These are phyloP conservation scores for Labia minor DNA, from an alignment of 2,888 invertebrate genomes.

Conservation along the genomic window DNA sequence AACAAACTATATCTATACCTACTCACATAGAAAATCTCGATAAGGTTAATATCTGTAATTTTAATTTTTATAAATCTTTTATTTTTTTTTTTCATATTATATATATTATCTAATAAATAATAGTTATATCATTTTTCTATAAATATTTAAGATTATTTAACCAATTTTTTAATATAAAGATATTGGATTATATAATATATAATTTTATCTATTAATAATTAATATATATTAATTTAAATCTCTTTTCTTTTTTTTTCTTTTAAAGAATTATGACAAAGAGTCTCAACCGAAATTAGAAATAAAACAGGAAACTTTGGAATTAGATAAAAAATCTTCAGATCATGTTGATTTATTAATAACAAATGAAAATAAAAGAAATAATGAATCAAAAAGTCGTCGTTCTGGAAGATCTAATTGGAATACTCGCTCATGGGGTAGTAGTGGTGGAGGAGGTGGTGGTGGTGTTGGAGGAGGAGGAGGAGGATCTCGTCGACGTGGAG, in stretches of 20 bases:
- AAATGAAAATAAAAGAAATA: neutral
- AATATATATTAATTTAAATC: too few relatives aligned
- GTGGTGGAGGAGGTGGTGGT: neutral
- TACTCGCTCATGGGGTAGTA: neutral
- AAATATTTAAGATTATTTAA: too few relatives aligned
- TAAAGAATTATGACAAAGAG: neutral
- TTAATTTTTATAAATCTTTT: too few relatives aligned
- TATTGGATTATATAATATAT: too few relatives aligned
- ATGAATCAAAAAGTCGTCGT: neutral
- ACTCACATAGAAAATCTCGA: constrained; percentile 35
- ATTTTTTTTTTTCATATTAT: too few relatives aligned
- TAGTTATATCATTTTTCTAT: too few relatives aligned
- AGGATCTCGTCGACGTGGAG: neutral
- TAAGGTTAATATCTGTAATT: constrained; percentile 4
- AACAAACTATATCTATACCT: neutral
- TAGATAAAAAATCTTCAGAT: neutral
- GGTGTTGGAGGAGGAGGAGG: neutral
- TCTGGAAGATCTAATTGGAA: neutral
- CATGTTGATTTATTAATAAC: neutral
- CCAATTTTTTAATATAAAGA: too few relatives aligned
- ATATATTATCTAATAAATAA: too few relatives aligned
- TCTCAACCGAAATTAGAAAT: neutral
- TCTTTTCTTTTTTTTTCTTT: neutral
- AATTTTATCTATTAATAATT: too few relatives aligned
- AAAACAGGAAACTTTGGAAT: neutral